Evolutionary conservation across 92 coral and sea anemone species (phyloP).

Genomic region (Bergia puertoricense): DNA sequence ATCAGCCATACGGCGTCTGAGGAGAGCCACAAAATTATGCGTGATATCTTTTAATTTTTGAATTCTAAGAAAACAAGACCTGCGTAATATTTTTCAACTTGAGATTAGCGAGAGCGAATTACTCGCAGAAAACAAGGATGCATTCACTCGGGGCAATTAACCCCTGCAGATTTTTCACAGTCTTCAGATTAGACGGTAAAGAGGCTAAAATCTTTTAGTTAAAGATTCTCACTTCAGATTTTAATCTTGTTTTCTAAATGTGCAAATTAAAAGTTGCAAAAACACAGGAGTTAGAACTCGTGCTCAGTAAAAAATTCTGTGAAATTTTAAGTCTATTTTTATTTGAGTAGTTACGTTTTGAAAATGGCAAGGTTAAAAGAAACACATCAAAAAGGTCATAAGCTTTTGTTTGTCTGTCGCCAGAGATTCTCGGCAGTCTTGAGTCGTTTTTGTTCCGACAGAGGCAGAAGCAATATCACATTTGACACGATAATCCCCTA

Average conservation of each 20-base stretch:
- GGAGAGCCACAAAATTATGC: not conserved
- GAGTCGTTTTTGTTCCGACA: not conserved
- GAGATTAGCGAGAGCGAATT: not conserved
- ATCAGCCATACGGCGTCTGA: not conserved
- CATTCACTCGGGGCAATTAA: constrained; percentile 7
- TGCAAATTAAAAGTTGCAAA: not conserved
- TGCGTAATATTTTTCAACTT: constrained; percentile 28
- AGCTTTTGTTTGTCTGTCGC: constrained; percentile 43
- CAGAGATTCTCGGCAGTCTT: constrained; percentile 23
- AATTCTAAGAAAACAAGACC: not conserved
- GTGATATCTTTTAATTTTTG: not conserved
- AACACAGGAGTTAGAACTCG: not conserved
- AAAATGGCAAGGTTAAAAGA: not conserved
- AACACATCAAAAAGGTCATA: not conserved
- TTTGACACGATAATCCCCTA: constrained; percentile 19
- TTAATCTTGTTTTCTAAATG: constrained; percentile 14
- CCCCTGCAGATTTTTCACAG: constrained; percentile 28
- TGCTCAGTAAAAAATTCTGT: not conserved
- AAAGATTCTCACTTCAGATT: not conserved
- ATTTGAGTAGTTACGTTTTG: not conserved
- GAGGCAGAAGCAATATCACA: not conserved
- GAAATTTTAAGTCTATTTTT: not conserved
- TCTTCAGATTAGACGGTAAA: constrained; percentile 22
- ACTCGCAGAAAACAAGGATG: constrained; percentile 4
- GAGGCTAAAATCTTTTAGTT: not conserved